Percentiles rank a stretch among this genome's conserved stretches.
These are phyloP conservation scores for Sternarchorhynchus goeldii DNA, from an alignment of 2,797 vertebrate species.

Conservation along the genomic window DNA sequence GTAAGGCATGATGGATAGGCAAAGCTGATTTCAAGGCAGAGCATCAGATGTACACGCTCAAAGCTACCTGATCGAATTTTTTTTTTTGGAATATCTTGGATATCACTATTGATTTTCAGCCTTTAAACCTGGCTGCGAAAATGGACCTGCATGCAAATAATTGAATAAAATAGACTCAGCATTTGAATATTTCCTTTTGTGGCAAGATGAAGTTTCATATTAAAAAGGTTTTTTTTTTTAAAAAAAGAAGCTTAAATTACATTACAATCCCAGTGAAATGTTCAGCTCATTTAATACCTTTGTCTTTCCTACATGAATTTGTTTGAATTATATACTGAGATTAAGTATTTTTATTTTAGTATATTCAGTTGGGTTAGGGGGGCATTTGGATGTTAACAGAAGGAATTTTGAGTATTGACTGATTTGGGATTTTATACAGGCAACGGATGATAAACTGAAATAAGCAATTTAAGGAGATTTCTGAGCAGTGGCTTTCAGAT, in stretches of 20 bases:
- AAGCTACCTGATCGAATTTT: constrained; percentile 67
- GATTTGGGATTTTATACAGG: background rate
- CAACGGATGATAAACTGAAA: background rate
- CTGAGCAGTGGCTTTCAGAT: background rate
- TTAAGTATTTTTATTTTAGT: too few relatives aligned
- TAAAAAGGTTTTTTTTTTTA: background rate
- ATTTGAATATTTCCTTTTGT: constrained; percentile 50
- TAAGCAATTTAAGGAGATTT: too few relatives aligned
- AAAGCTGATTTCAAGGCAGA: constrained; percentile 64
- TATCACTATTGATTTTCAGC: constrained; percentile 52
- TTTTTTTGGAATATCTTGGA: constrained; percentile 39
- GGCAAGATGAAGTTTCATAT: constrained; percentile 4
- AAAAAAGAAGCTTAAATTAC: background rate
- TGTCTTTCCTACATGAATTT: too few relatives aligned
- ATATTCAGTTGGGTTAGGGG: too few relatives aligned
- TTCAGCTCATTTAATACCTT: too few relatives aligned
- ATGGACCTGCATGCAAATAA: constrained; percentile 50
- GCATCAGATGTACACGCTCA: constrained; percentile 57
- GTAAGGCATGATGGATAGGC: constrained; percentile 70
- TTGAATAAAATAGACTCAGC: constrained; percentile 50
- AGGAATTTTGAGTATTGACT: background rate
- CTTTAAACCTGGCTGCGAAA: constrained; percentile 52
- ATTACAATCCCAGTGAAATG: background rate
- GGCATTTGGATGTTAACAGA: too few relatives aligned
- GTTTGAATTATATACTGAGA: too few relatives aligned